Base-by-base conservation (phyloP, 2,113 vertebrate species). In the Archocentrus centrarchus region DNA sequence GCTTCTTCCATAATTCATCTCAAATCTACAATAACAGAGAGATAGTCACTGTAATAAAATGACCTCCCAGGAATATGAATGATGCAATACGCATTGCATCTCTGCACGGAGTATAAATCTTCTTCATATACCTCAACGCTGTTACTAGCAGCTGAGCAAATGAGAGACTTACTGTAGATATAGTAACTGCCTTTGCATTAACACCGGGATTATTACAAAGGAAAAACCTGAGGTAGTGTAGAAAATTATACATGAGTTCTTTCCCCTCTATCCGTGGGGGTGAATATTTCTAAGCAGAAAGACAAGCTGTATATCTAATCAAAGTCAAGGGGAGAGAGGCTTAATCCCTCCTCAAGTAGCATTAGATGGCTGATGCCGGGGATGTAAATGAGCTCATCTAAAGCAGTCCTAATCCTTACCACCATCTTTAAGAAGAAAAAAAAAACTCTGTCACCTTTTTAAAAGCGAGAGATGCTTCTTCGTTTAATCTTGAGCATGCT, bases 271-370 rank as follows among this genome's bases (percentile, higher is more conserved):
- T 91, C 88, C 82, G 77, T 84, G 76, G 58, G 89, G 93, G 84
- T 91, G 91, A 93, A 90, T 93, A 92, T 92, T 92, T 93, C 82
- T 89, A 82, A 91, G 89, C 84, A 87, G 86, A 93, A 91, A 93
- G 92, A 95, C 93, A 94, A 94, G 87, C 91, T 93, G 82, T 93
- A 85, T 94, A 93, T 94, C 93, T 93, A 92, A 95, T 95, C 90
- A 94, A 94, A 94, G 93, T 94, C 89, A 92, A 92, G 86, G 90
- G 58, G 76, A 86, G 89, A 91, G 90, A 87, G 73, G 85, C 79
- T 90, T 94, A 95, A 94, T 94, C 93, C 92, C 82, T 94, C 88
- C 91, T 94, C 93, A 88, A 95, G 93, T 93, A 93, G 91, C 88
- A 91, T 92, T 93, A 94, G 88, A 93, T 91, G 85, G 80, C 89